phyloP scores from a whole-genome alignment of 1,140 invertebrate genomes.

The Bilobella aurantiaca region DNA sequence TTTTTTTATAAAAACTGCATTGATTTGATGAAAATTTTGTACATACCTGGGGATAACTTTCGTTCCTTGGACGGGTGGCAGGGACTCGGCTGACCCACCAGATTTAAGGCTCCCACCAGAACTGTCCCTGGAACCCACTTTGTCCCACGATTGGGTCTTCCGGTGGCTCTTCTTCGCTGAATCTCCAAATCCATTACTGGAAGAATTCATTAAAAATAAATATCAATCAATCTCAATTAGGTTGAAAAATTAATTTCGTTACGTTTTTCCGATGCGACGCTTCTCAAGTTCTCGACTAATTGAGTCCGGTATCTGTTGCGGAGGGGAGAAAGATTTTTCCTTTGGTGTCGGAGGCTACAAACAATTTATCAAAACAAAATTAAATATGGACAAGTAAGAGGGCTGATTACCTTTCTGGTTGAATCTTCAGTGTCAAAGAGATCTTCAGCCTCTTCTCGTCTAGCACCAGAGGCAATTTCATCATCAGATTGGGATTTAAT shows the following conservation, averaged over 20 bases:
- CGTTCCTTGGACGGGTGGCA: constrained; percentile 34
- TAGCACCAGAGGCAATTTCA: constrained; percentile 15
- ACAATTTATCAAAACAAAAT: not conserved
- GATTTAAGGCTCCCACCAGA: constrained; percentile 33
- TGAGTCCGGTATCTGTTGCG: constrained; percentile 44
- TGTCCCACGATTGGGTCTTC: constrained; percentile 44
- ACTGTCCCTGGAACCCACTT: constrained; percentile 36
- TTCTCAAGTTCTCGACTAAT: constrained; percentile 51
- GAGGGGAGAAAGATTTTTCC: constrained; percentile 22
- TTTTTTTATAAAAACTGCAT: not conserved
- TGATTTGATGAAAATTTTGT: not conserved
- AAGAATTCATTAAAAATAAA: not conserved
- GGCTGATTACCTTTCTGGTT: not conserved
- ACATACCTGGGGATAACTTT: constrained; percentile 32
- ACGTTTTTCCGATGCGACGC: constrained; percentile 45
- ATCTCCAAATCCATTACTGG: constrained; percentile 18
- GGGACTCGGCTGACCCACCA: constrained; percentile 34
- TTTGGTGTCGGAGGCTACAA: constrained; percentile 2
- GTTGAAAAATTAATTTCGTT: constrained; percentile 4
- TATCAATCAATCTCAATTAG: not conserved
- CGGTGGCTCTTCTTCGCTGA: constrained; percentile 28
- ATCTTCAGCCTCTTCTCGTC: constrained; percentile 23
- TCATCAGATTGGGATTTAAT: constrained; percentile 41
- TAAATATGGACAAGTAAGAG: not conserved
- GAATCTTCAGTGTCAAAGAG: not conserved